Evolutionary conservation across 2,797 vertebrate genomes (phyloP), one percentile per base, ranked within the genome.

Genomic region (Octomys mimax): DNA sequence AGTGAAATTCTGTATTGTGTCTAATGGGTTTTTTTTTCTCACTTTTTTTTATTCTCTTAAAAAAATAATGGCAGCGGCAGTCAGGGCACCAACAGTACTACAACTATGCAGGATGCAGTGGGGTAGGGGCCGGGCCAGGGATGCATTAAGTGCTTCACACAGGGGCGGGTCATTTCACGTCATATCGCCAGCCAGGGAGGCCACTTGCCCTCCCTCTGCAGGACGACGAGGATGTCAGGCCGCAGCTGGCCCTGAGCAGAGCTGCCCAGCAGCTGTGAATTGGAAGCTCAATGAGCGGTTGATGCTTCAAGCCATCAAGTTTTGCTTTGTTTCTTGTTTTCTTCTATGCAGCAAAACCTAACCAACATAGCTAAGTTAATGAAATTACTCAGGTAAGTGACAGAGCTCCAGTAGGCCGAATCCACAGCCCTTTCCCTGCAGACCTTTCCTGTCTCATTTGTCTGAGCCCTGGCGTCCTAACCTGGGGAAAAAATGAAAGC

Each of bases 61-160:
- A 42, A 68, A 73, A 77, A 21, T 26, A 39, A 26, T 7, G 42
- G 24, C 81, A 33, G 21, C n/a, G 11, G 28, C 24, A 26, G 11
- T 16, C 19, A 22, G 0, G 1, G 42, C 5, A 12, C 42, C 1
- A 52, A 36, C 1, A 52, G 33, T 1, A 28, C 26, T 4, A 0
- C 19, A n/a, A 33, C 36, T 16, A 6, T 12, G 3, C 0, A 9
- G 19, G 46, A 31, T 6, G 21, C 71, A 54, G n/a, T 6, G 36
- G 33, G 33, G 21, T 26, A 8, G 54, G 36, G 6, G 22, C n/a
- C 36, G 42, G 81, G 14, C 11, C 31, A 82, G 10, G 77, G 39
- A 33, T 24, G 10, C 1, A 16, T 6, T 0, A 10, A 36, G 22
- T 2, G 16, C 22, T n/a, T 64, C n/a, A 18, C 62, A 21, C 10